A percentile compares a stretch with the other conserved stretches of the same genome.
These are phyloP conservation scores for Epinotia brunnichana DNA, from an alignment of 2,888 invertebrate species.

Conservation along the genomic window DNA sequence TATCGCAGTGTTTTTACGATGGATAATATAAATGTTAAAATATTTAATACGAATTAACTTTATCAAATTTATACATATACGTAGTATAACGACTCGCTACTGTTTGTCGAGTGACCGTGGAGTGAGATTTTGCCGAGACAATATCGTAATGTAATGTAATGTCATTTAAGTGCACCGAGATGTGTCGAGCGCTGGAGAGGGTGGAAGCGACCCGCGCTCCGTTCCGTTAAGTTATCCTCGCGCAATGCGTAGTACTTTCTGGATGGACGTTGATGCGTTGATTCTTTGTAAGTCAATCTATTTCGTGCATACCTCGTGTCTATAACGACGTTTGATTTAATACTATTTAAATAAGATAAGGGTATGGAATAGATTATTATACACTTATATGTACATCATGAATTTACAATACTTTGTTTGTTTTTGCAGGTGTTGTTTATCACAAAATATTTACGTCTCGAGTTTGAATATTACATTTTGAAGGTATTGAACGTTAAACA, in stretches of 20 bases:
- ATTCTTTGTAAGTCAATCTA: slow-evolving; percentile 50
- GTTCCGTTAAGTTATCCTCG: slow-evolving; percentile 46
- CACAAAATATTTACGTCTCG: slow-evolving; percentile 55
- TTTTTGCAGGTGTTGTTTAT: slow-evolving; percentile 55
- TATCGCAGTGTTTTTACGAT: slow-evolving; percentile 75
- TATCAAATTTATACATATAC: slow-evolving; percentile 81
- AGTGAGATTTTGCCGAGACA: slow-evolving; percentile 83
- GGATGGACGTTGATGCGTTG: slow-evolving; percentile 50
- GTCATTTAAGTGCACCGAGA: slow-evolving; percentile 67
- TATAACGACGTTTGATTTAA: slow-evolving; percentile 48
- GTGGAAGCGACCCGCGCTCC: slow-evolving; percentile 50
- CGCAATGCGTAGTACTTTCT: slow-evolving; percentile 47
- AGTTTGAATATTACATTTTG: slow-evolving; percentile 50
- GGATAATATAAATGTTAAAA: slow-evolving; percentile 67
- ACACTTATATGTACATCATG: slow-evolving; percentile 47
- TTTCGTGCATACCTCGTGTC: slow-evolving; percentile 55
- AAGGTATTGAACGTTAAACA: slow-evolving; percentile 32
- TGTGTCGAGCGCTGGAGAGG: slow-evolving; percentile 7
- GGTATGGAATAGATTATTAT: slow-evolving; percentile 34
- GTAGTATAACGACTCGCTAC: slow-evolving; percentile 80
- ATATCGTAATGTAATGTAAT: slow-evolving; percentile 78
- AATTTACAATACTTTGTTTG: slow-evolving; percentile 53
- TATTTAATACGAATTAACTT: slow-evolving; percentile 81
- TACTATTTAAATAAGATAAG: slow-evolving; percentile 28
- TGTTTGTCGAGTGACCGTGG: slow-evolving; percentile 79